A percentile compares a stretch with the other conserved stretches of the same genome.
Conservation (phyloP, 1,140 invertebrate species). For the Bombus terrestris region DNA sequence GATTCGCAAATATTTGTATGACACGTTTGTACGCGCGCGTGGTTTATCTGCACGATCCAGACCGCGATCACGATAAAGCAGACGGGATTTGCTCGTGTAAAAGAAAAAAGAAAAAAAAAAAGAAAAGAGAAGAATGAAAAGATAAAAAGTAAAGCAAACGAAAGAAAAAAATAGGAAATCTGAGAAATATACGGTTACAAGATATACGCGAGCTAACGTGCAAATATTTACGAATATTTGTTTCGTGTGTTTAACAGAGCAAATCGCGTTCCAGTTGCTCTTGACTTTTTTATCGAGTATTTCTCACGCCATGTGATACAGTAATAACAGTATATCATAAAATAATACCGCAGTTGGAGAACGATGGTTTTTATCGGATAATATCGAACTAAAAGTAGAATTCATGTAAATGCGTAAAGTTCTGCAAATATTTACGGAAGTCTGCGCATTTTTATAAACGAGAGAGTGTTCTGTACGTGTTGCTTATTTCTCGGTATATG, state of each 20-base stretch:
- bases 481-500: not conserved
- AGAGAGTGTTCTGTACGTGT: not conserved
- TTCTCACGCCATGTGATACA: not conserved
- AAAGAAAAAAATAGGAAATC: not conserved
- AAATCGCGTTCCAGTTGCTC: not conserved
- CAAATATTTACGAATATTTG: not conserved
- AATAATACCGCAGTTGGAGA: not conserved
- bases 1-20: constrained; percentile 1
- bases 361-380: not conserved
- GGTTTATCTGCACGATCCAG: not conserved
- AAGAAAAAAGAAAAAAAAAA: not conserved
- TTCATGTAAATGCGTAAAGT: not conserved
- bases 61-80: not conserved
- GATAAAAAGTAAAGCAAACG: not conserved
- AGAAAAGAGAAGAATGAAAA: not conserved
- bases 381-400: not conserved
- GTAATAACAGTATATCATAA: too few relatives aligned
- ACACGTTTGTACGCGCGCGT: not conserved
- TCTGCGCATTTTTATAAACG: not conserved
- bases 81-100: not conserved
- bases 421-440: not conserved
- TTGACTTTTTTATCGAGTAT: not conserved
- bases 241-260: not conserved
- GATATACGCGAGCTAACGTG: not conserved
- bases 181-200: not conserved